Conservation (phyloP, 1,140 invertebrate species). For the Belonocnema kinseyi region DNA sequence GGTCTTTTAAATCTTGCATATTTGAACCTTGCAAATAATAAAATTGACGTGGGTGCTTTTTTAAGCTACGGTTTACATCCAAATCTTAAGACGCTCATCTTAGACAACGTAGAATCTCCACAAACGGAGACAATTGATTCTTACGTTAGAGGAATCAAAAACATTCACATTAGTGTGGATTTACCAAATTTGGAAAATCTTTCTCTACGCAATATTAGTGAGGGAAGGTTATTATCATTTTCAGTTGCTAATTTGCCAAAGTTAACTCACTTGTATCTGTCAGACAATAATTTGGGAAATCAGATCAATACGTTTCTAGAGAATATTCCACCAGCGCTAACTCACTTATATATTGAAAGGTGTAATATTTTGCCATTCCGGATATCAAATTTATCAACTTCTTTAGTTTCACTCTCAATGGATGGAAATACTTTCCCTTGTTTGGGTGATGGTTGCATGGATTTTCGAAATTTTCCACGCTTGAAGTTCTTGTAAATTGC, state of each 20-base stretch:
- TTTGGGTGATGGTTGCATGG: neutral
- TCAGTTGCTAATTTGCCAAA: slow-evolving; percentile 1
- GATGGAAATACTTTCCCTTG: neutral
- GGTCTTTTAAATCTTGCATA: slow-evolving; percentile 31
- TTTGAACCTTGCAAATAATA: slow-evolving; percentile 39
- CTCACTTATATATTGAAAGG: neutral
- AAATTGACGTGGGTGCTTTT: neutral
- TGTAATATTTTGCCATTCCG: neutral
- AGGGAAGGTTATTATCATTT: neutral
- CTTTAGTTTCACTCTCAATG: slow-evolving; percentile 4
- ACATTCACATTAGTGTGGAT: no score
- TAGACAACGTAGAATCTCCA: neutral
- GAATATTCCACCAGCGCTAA: neutral
- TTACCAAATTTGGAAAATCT: slow-evolving; percentile 22
- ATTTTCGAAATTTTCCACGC: neutral
- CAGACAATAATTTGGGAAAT: neutral
- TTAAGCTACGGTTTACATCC: neutral
- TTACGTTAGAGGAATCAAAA: neutral
- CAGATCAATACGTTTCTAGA: neutral
- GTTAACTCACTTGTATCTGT: slow-evolving; percentile 19
- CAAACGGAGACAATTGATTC: neutral
- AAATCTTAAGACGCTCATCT: slow-evolving; percentile 28
- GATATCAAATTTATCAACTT: neutral
- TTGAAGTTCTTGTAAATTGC: slow-evolving; percentile 12
- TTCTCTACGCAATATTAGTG: slow-evolving; percentile 2